Conservation (phyloP, 2,888 invertebrate species). For the Diaphora mendica region DNA sequence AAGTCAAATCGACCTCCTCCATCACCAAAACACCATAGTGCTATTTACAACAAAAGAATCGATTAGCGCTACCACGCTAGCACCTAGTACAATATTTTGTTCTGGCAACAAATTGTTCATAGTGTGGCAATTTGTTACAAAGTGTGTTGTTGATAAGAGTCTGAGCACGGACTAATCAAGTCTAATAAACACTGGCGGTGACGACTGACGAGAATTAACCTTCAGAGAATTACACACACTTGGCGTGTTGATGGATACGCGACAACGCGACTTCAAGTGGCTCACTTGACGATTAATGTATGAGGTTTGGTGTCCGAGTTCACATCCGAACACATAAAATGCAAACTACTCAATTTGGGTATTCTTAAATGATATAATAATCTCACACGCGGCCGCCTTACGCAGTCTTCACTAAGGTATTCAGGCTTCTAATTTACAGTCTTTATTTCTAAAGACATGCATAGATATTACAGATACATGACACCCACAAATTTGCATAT, state of each 20-base stretch:
- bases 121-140: constrained; percentile 48
- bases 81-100: constrained; percentile 17
- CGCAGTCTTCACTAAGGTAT: too few species aligned
- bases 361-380: neutral
- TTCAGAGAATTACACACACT: constrained; percentile 51
- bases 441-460: too few species aligned
- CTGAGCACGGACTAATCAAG: constrained; percentile 58
- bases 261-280: constrained; percentile 14
- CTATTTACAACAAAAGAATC: constrained; percentile 9
- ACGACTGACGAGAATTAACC: constrained; percentile 54
- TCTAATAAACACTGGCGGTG: constrained; percentile 60
- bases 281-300: neutral
- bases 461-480: too few species aligned
- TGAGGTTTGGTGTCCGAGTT: neutral
- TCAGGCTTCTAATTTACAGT: too few species aligned
- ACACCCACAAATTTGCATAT: too few species aligned
- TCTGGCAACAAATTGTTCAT: constrained; percentile 42
- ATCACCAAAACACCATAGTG: neutral
- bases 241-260: constrained; percentile 21
- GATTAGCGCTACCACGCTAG: neutral
- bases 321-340: neutral
- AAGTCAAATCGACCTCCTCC: neutral
- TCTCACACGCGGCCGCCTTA: neutral
- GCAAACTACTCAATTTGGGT: neutral
- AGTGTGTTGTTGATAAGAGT: constrained; percentile 51